Percentiles rank a stretch among this genome's conserved stretches.
Conservation (phyloP, 2,888 invertebrate genomes). For the Drosophila limbata region DNA sequence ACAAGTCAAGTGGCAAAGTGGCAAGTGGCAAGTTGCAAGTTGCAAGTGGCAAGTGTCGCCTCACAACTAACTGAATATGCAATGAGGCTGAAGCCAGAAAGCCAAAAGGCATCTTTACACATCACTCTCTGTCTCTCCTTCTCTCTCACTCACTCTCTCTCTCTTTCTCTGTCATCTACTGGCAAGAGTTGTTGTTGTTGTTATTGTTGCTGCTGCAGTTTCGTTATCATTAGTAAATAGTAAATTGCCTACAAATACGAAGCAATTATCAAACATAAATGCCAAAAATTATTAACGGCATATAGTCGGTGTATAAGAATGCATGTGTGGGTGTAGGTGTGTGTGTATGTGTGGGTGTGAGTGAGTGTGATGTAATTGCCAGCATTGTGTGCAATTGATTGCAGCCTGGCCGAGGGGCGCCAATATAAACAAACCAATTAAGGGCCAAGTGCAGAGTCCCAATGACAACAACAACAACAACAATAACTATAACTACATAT, state of each 20-base stretch:
- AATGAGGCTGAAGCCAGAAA: slow-evolving; percentile 64
- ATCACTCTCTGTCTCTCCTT: neutral
- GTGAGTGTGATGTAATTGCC: slow-evolving; percentile 65
- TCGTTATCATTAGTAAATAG: slow-evolving; percentile 74
- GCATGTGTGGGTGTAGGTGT: slow-evolving; percentile 17
- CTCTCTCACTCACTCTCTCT: neutral
- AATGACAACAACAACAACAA: slow-evolving; percentile 43
- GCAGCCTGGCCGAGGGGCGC: slow-evolving; percentile 72
- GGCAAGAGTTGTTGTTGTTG: slow-evolving; percentile 8
- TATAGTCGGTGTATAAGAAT: slow-evolving; percentile 10
- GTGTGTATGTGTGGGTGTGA: slow-evolving; percentile 13
- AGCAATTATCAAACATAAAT: slow-evolving; percentile 75
- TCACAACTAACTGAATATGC: slow-evolving; percentile 75
- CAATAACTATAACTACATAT: slow-evolving; percentile 41
- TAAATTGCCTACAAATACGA: slow-evolving; percentile 76
- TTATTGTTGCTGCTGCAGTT: slow-evolving; percentile 34
- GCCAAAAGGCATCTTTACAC: slow-evolving; percentile 22
- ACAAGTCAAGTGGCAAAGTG: slow-evolving; percentile 20
- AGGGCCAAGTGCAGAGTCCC: slow-evolving; percentile 61
- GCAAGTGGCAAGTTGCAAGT: slow-evolving; percentile 31
- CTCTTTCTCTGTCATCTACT: slow-evolving; percentile 6
- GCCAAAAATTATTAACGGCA: slow-evolving; percentile 75
- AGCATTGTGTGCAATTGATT: slow-evolving; percentile 77
- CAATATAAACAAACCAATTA: slow-evolving; percentile 80
- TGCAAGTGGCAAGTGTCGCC: slow-evolving; percentile 23